Conservation (phyloP, 2,888 invertebrate species). For the Agrilus mali region DNA sequence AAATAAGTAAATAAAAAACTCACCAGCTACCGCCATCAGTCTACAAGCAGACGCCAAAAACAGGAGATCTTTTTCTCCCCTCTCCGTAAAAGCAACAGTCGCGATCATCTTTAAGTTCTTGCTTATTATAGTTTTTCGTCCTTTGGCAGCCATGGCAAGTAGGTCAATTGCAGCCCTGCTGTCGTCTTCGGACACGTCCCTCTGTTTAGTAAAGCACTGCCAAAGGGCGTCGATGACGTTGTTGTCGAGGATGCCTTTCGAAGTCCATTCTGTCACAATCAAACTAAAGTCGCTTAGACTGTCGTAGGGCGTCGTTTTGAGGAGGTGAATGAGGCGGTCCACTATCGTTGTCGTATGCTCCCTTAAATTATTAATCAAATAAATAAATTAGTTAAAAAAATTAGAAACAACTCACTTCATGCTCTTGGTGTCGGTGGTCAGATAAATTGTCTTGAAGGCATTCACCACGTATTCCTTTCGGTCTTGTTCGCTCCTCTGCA, state of each 20-base stretch:
- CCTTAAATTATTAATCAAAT: slow-evolving; percentile 25
- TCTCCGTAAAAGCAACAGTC: slow-evolving; percentile 51
- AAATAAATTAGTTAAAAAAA: not conserved
- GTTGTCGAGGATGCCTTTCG: slow-evolving; percentile 42
- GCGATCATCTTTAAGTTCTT: slow-evolving; percentile 65
- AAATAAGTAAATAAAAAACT: no score
- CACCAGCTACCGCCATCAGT: slow-evolving; percentile 39
- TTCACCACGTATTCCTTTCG: slow-evolving; percentile 62
- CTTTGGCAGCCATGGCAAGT: slow-evolving; percentile 59
- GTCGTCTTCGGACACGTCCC: slow-evolving; percentile 56
- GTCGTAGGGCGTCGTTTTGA: slow-evolving; percentile 41
- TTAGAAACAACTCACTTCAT: slow-evolving; percentile 30
- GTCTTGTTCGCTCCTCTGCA: slow-evolving; percentile 68
- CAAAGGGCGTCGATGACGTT: slow-evolving; percentile 53
- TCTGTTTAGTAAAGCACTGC: slow-evolving; percentile 58
- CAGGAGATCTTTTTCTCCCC: slow-evolving; percentile 38
- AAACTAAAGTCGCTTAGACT: slow-evolving; percentile 49
- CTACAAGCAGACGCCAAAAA: slow-evolving; percentile 46
- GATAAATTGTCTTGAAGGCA: slow-evolving; percentile 63
- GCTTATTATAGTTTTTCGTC: slow-evolving; percentile 28
- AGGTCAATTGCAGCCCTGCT: slow-evolving; percentile 63
- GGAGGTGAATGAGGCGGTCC: slow-evolving; percentile 44
- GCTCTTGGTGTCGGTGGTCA: slow-evolving; percentile 39
- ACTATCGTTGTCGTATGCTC: slow-evolving; percentile 42
- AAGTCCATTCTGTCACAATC: slow-evolving; percentile 49